A percentile compares a stretch with the other conserved stretches of the same genome.
These are phyloP conservation scores for Tricholaema leucomelas DNA, from an alignment of 2,113 vertebrate species.

Conservation along the genomic window DNA sequence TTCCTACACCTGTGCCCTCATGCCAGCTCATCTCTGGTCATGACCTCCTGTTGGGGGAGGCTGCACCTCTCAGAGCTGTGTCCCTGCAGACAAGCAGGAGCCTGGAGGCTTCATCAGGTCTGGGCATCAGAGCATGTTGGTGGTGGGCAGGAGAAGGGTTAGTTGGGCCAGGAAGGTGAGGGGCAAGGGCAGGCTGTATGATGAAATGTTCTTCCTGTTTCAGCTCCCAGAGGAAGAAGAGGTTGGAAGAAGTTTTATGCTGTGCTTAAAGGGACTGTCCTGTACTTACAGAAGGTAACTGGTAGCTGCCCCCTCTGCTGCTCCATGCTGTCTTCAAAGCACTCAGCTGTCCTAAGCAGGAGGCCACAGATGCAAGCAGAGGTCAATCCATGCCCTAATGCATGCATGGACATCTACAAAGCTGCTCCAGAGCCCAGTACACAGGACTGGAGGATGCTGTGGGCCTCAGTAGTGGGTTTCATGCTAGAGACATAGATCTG, in stretches of 20 bases:
- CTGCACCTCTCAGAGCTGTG: not conserved
- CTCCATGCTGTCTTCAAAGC: not conserved
- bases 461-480: not conserved
- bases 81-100: not conserved
- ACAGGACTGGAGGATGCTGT: not conserved
- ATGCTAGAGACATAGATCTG: not conserved
- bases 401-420: not conserved
- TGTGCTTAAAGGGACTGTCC: conserved; percentile 93
- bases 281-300: conserved; percentile 96
- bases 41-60: not conserved
- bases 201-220: conserved; percentile 23
- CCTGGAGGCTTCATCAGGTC: not conserved
- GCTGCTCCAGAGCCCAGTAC: not conserved
- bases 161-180: not conserved
- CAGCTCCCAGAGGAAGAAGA: conserved; percentile 93
- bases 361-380: not conserved
- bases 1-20: not conserved
- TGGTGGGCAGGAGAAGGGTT: not conserved
- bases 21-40: not conserved
- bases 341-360: not conserved
- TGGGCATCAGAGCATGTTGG: not conserved
- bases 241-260: conserved; percentile 99
- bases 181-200: not conserved
- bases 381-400: not conserved
- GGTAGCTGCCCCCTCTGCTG: not conserved